Base-by-base conservation (phyloP, 2,113 vertebrate species). In the Dascyllus trimaculatus region DNA sequence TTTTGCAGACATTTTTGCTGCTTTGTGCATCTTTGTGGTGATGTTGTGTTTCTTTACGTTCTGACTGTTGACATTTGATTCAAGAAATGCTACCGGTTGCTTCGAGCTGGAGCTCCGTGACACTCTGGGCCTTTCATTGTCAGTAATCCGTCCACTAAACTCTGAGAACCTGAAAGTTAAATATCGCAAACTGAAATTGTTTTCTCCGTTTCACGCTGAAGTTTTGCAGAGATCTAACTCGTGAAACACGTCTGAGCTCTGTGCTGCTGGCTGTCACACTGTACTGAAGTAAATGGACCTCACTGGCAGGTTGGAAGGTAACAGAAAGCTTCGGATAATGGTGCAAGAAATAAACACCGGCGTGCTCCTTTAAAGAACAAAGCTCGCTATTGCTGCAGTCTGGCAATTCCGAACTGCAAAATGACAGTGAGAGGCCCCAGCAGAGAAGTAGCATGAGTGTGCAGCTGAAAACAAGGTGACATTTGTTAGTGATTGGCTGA, bases 401-500 rank as follows among this genome's bases (percentile, higher is more conserved):
- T 85, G 86, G 84, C 89, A 79, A 43, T 35, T 54, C 14, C 22
- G 40, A 82, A n/a, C 72, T 87, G 82, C 73, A 82, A 87, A 75
- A 18, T 82, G 76, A 85, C 72, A 68, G 70, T 22, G 74, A 75
- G 81, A 61, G 64, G 22, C 70, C 64, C 65, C 65, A 43, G 67
- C 67, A 49, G 78, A 78, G 71, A 65, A 57, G 78, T 2, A 74
- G 26, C 72, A 19, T 43, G 80, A 58, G 73, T n/a, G 63, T 54
- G 76, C 86, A 66, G 85, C 85, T 63, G 82, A 81, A 85, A 84
- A 81, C 85, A 80, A 78, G 88, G 65, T 72, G 78, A 69, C 75
- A 52, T 84, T 76, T 84, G 85, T 82, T 76, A 43, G 62, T 45
- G 71, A 76, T 63, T 2, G 75, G 53, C 78, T 87, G 89, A 91